Base-by-base conservation (phyloP, 2,797 vertebrate species). In the Cyclopterus lumpus region DNA sequence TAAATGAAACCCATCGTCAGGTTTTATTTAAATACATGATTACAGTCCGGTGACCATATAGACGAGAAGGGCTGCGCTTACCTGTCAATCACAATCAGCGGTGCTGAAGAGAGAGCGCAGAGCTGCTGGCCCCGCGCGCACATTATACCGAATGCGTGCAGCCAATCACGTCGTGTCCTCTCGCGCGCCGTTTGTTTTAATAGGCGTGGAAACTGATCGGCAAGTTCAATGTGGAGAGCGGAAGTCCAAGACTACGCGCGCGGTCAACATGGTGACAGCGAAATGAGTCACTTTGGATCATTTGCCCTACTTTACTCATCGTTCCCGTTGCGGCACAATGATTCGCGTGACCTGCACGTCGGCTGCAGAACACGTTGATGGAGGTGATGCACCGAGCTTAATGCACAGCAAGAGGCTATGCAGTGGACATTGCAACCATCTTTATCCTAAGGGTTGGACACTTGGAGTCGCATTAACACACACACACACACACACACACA, bases 241-340 rank as follows among this genome's bases (percentile, higher is more conserved):
- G 82, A 88, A 85, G 67, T 63, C 55, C 55, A 44, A 79, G 24
- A 46, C 65, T 63, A 60, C 38, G 54, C 5, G 4, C 72, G 67
- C 66, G 79, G 83, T 67, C 59, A 64, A 44, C 44, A 57, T 70
- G 54, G 79, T 67, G 88, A 67, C 75, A 80, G 46, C 60, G 83
- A 87, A 81, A 88, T 88, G 60, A 87, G 76, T 88, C 86, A 83
- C 11, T 51, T 73, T 77, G 73, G 74, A 82, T 78, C 44, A 48
- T 10, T 22, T 79, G 85, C 4, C 79, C 85, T 73, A 86, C 75
- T 88, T 73, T n/a, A 85, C 71, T 86, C 84, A 22, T 49, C 14
- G 14, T 24, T 54, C 15, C 58, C 42, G 32, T 66, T 71, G 2
- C 40, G 67, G 42, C 42, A 53, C 53, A 44, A 63, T 10, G 11